Conservation (phyloP, 2,797 vertebrate species). For the Champsocephalus gunnari region DNA sequence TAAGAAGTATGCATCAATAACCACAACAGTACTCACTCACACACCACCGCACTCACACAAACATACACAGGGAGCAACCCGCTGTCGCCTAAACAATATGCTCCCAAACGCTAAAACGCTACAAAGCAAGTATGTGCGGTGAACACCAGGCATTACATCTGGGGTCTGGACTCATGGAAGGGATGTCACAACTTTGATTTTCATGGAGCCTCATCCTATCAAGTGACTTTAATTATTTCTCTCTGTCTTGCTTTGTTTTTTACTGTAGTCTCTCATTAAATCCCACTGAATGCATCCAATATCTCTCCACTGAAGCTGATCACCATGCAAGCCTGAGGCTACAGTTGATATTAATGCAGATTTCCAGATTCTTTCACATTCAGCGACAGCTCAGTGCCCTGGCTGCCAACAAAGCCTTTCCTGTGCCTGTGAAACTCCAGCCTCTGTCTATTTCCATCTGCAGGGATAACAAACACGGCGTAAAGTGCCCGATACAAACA, state of each 20-base stretch:
- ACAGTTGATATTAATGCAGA: constrained; percentile 28
- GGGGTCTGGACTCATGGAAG: constrained; percentile 62
- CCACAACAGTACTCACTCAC: constrained; percentile 68
- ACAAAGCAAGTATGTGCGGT: constrained; percentile 84
- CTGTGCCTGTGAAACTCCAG: constrained; percentile 71
- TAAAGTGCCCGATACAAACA: constrained; percentile 71
- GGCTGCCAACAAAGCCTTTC: constrained; percentile 60
- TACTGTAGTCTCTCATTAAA: constrained; percentile 58
- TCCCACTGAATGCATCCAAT: constrained; percentile 37
- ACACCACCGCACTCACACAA: constrained; percentile 55
- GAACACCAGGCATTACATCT: constrained; percentile 70
- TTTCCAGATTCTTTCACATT: constrained; percentile 37
- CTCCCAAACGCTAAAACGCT: constrained; percentile 63
- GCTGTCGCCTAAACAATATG: constrained; percentile 72
- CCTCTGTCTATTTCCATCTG: constrained; percentile 73
- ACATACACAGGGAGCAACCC: constrained; percentile 70
- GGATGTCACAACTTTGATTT: constrained; percentile 74
- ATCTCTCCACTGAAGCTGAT: constrained; percentile 27
- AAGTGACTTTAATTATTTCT: constrained; percentile 53
- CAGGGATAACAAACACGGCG: constrained; percentile 76
- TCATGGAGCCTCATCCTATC: constrained; percentile 55
- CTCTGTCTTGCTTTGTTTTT: constrained; percentile 35
- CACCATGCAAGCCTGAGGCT: constrained; percentile 11
- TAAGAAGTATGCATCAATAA: constrained; percentile 77
- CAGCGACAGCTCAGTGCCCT: constrained; percentile 41